These are phyloP conservation scores for Myxocyprinus asiaticus DNA, from an alignment of 2,113 vertebrate species.

Conservation along the genomic window DNA sequence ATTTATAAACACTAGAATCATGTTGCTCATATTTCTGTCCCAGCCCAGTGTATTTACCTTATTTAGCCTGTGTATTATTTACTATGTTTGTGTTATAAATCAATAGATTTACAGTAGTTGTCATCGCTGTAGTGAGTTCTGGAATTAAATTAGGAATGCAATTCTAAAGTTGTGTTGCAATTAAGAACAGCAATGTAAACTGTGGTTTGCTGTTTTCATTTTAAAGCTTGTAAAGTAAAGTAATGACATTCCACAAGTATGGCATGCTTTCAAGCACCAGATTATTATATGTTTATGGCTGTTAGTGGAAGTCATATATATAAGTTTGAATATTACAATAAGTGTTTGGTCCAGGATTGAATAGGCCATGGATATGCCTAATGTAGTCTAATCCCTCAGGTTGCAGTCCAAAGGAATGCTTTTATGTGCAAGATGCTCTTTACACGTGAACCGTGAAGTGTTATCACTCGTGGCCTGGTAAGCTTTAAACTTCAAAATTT, in stretches of 20 bases:
- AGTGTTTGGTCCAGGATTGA: not conserved
- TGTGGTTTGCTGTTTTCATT: not conserved
- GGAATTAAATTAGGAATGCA: slow-evolving; percentile 4
- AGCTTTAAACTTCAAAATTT: too few species aligned
- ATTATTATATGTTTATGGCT: not conserved
- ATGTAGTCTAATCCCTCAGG: too few species aligned
- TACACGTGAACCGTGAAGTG: too few species aligned
- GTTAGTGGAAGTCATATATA: not conserved
- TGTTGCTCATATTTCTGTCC: not conserved
- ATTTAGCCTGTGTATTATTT: not conserved
- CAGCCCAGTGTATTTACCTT: not conserved
- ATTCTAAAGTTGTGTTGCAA: not conserved
- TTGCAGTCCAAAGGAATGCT: too few species aligned
- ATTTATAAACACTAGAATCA: slow-evolving; percentile 1
- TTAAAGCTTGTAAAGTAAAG: not conserved
- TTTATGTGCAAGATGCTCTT: too few species aligned
- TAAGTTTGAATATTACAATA: not conserved
- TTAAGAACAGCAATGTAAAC: not conserved
- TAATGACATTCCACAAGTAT: not conserved
- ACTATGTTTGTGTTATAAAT: not conserved
- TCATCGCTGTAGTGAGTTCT: not conserved
- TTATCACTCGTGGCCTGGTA: too few species aligned
- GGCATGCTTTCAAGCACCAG: not conserved
- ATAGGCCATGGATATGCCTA: not conserved
- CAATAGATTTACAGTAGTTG: not conserved